Evolutionary conservation across 2,113 vertebrate genomes (phyloP), one percentile per base, ranked within the genome.

Genomic region (Halichoeres trimaculatus): DNA sequence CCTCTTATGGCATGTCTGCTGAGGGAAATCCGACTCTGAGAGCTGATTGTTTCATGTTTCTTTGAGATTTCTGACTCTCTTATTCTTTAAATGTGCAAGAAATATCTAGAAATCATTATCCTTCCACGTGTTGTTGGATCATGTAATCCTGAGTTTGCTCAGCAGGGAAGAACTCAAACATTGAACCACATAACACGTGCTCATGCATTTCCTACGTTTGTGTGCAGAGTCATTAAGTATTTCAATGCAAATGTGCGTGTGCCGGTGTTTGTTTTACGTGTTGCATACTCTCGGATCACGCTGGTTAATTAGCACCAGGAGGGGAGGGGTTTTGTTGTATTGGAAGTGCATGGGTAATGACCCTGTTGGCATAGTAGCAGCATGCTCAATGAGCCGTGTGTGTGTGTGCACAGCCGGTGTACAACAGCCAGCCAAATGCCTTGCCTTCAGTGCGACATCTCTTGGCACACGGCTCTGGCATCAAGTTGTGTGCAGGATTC

Each of bases 301-400:
- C 87, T 84, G 88, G 71, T 85, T 91, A 90, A 92, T 94, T 93
- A 89, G 89, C 85, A 78, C 73, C 76, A 45, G 66, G 73, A 87
- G 84, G 88, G 90, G 85, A 86, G 90, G 90, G 83, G 89, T 90
- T 30, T 85, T 90, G 90, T 91, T 93, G 83, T 90, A 90, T 91
- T 92, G 85, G 84, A 85, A 78, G 81, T 84, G 85, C 88, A 91
- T 92, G 89, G 84, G 77, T 91, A 92, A 91, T 91, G 89, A 91
- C 87, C 87, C 88, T 90, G 91, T 94, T 94, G 92, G 92, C 92
- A 94, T 93, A 92, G 91, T 84, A 91, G 90, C 91, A 40, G 81
- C 83, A 84, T 92, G 90, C 86, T 93, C 91, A 93, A 93, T 93
- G 89, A 90, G 81, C 86, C 64, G 81, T 93, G 88, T 87, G 84